Percentiles rank a stretch among this genome's conserved stretches.
These are phyloP conservation scores for Apodemia duryi DNA, from an alignment of 2,888 invertebrate species.

Conservation along the genomic window DNA sequence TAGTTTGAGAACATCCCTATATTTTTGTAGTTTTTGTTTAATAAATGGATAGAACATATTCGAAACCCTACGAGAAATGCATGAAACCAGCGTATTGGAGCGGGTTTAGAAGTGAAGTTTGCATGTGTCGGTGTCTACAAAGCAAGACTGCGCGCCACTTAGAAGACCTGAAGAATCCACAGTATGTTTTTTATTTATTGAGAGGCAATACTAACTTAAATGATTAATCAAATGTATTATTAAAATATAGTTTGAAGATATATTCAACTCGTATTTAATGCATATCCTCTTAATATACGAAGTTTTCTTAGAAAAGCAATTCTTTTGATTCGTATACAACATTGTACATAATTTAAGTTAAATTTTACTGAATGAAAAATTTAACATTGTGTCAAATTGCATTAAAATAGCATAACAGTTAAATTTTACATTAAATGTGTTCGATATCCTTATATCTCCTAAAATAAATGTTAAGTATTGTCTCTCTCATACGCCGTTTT, in stretches of 20 bases:
- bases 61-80: constrained; percentile 49
- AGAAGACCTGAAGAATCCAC: constrained; percentile 39
- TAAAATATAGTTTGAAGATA: too few species aligned
- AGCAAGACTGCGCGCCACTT: constrained; percentile 18
- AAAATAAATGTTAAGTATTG: constrained; percentile 46
- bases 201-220: constrained; percentile 24
- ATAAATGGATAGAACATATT: constrained; percentile 28
- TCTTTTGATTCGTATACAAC: too few species aligned
- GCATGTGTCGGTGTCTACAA: constrained; percentile 50
- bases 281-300: too few species aligned
- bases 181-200: constrained; percentile 27
- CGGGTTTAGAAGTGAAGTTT: constrained; percentile 51
- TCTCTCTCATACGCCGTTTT: constrained; percentile 49
- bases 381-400: too few species aligned
- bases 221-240: too few species aligned
- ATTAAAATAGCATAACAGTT: too few species aligned
- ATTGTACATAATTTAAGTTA: too few species aligned
- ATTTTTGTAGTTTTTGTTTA: constrained; percentile 9
- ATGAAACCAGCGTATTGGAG: constrained; percentile 49
- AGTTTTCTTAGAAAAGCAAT: too few species aligned
- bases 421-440: too few species aligned
- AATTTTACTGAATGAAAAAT: too few species aligned
- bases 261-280: too few species aligned
- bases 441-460: too few species aligned
- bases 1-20: constrained; percentile 26